Conservation (phyloP, 37 sponge, comb jelly and placozoan genomes). For the Spongilla lacustris region DNA sequence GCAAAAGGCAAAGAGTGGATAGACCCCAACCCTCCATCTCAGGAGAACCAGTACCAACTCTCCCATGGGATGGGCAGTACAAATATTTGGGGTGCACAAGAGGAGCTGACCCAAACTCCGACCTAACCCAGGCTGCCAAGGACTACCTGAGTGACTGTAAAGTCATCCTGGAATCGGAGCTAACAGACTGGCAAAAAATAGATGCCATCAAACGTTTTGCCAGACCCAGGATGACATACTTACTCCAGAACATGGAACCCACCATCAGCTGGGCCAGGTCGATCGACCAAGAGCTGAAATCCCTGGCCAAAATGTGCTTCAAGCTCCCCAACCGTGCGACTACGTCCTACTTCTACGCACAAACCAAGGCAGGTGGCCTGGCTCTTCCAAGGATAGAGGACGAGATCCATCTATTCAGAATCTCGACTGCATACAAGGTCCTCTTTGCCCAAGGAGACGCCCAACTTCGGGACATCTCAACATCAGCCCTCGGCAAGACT, state of each 20-base stretch:
- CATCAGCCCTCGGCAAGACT: conserved; percentile 4
- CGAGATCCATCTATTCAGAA: conserved; percentile 5
- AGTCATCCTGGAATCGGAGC: not conserved
- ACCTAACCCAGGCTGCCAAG: not conserved
- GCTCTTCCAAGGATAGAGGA: conserved; percentile 41
- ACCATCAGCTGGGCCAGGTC: conserved; percentile 14
- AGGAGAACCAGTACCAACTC: conserved; percentile 7
- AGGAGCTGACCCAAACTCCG: conserved; percentile 1
- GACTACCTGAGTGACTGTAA: not conserved
- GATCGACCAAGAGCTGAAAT: conserved; percentile 7
- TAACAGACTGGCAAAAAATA: conserved; percentile 63
- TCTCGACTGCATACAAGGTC: conserved; percentile 1
- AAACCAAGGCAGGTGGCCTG: conserved; percentile 20
- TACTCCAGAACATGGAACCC: conserved; percentile 9
- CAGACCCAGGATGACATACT: conserved; percentile 12
- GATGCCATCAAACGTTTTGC: conserved; percentile 55
- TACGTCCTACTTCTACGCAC: conserved; percentile 32
- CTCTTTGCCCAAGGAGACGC: not conserved
- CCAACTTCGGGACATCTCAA: not conserved
- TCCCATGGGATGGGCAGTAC: conserved; percentile 25
- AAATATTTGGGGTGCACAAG: conserved; percentile 21
- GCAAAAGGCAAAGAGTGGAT: not conserved
- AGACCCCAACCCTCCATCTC: not conserved
- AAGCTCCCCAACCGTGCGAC: conserved; percentile 21
- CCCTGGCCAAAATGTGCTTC: conserved; percentile 7